Conservation (phyloP, 2,888 invertebrate species). For the Catocala nupta region DNA sequence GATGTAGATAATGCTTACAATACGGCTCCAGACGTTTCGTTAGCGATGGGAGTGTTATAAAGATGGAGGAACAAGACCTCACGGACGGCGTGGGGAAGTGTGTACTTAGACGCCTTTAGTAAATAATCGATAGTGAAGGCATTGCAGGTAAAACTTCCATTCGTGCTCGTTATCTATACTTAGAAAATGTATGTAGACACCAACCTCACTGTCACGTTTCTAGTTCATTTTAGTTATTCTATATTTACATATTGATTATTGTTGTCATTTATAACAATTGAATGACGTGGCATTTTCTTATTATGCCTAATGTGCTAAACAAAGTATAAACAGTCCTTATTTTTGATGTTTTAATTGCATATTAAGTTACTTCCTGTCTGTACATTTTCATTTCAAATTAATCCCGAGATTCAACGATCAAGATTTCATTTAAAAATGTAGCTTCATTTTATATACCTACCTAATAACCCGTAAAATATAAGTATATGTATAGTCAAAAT, state of each 20-base stretch:
- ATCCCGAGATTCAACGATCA: neutral
- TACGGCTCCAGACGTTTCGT: no score
- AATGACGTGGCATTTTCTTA: neutral
- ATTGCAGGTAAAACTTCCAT: constrained; percentile 16
- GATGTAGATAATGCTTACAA: neutral
- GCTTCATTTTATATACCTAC: no score
- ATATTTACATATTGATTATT: no score
- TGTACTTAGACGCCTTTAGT: constrained; percentile 8
- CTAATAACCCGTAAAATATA: no score
- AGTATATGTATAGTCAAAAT: no score
- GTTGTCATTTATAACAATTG: neutral
- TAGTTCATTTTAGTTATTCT: no score
- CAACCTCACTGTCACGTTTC: no score
- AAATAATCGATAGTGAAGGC: constrained; percentile 12
- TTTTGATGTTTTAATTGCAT: constrained; percentile 6
- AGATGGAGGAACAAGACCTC: no score
- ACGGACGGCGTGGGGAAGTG: neutral
- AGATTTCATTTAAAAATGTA: neutral
- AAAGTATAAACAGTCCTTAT: neutral
- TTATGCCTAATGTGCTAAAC: neutral
- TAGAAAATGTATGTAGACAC: no score
- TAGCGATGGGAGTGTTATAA: no score
- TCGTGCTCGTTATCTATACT: neutral
- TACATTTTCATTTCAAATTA: constrained; percentile 5
- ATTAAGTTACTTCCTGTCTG: constrained; percentile 12